These are phyloP conservation scores for Lasioglossum marginatum DNA, from an alignment of 2,888 invertebrate genomes.

Conservation along the genomic window DNA sequence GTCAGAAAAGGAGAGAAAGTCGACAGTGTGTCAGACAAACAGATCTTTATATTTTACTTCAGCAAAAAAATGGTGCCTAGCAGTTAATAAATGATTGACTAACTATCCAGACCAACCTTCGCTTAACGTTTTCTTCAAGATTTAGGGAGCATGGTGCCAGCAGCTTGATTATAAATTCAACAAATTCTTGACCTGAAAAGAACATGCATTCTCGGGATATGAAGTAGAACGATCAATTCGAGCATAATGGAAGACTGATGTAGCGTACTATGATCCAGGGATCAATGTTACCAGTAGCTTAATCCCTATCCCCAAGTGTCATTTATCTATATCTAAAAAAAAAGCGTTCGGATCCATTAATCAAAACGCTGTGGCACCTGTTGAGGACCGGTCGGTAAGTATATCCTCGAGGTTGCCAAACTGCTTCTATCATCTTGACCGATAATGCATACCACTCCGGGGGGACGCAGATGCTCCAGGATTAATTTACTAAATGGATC, in stretches of 20 bases:
- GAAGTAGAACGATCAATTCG: neutral
- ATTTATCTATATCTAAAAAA: neutral
- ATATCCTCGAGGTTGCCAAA: neutral
- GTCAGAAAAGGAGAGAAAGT: neutral
- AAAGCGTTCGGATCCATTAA: neutral
- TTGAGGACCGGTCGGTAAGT: neutral
- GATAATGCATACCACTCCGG: neutral
- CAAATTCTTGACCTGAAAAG: neutral
- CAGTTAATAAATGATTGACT: neutral
- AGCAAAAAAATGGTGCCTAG: neutral
- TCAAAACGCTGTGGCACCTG: neutral
- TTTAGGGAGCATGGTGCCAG: neutral
- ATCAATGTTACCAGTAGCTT: neutral
- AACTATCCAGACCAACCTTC: neutral
- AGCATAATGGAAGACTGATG: neutral
- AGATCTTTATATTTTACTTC: neutral
- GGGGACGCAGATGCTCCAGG: neutral
- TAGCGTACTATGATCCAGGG: neutral
- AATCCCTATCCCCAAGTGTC: neutral
- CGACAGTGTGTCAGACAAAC: neutral
- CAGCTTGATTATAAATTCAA: neutral
- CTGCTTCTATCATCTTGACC: neutral
- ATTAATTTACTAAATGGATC: conserved; percentile 32
- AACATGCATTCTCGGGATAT: neutral
- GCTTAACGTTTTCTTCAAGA: neutral